phyloP scores from a whole-genome alignment of 2,888 invertebrate genomes.

The Cheilosia grossa region DNA sequence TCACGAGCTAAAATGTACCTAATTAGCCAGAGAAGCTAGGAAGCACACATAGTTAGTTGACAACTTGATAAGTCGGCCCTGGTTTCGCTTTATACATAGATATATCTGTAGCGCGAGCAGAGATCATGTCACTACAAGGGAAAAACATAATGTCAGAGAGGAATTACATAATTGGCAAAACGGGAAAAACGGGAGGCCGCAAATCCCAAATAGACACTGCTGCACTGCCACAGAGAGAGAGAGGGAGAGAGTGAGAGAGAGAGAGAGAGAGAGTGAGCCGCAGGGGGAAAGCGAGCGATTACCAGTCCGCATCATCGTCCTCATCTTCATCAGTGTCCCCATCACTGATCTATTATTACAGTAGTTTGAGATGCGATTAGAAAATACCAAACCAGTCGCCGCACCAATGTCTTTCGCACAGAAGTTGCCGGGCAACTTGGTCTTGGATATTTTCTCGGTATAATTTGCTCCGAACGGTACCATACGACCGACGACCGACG shows the following conservation, averaged over 20 bases:
- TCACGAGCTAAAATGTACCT: slow-evolving; percentile 44
- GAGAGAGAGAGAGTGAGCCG: too few relatives aligned
- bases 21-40: slow-evolving; percentile 53
- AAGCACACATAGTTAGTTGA: slow-evolving; percentile 52
- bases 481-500: slow-evolving; percentile 9
- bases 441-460: slow-evolving; percentile 1
- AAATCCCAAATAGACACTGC: slow-evolving; percentile 23
- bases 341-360: slow-evolving; percentile 68
- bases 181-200: slow-evolving; percentile 51
- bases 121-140: slow-evolving; percentile 57
- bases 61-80: slow-evolving; percentile 63
- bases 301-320: slow-evolving; percentile 31
- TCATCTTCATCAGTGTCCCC: slow-evolving; percentile 43
- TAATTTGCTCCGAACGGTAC: slow-evolving; percentile 7
- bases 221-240: slow-evolving; percentile 21
- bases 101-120: slow-evolving; percentile 28
- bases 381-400: slow-evolving; percentile 55
- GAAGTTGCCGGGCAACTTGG: slow-evolving; percentile 41
- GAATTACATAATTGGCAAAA: slow-evolving; percentile 70
- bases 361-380: slow-evolving; percentile 62
- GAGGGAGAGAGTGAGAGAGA: too few relatives aligned
- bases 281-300: too few relatives aligned
- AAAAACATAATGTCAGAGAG: slow-evolving; percentile 61
- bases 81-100: slow-evolving; percentile 23
- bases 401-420: slow-evolving; percentile 37